phyloP scores from a whole-genome alignment of 2,797 vertebrate species.

The Lacerta viridis region DNA sequence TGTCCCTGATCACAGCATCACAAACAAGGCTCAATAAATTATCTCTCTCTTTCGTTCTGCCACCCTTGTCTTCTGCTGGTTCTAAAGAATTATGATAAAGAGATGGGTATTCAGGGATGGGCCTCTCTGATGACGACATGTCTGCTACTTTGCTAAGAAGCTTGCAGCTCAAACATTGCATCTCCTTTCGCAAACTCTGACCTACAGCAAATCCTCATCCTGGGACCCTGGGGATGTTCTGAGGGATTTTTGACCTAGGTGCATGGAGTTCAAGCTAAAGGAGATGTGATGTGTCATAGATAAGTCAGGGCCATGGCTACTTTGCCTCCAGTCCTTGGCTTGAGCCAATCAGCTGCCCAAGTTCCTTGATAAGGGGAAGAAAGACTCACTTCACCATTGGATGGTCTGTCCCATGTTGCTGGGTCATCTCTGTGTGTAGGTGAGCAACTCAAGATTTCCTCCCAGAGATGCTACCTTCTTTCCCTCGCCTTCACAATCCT shows the following conservation, averaged over 20 bases:
- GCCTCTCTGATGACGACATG: background rate
- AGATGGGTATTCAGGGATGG: background rate
- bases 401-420: background rate
- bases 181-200: background rate
- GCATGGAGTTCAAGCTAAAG: background rate
- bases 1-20: fast-evolving
- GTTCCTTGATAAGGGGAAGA: background rate
- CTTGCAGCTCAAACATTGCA: background rate
- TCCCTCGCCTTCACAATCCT: background rate
- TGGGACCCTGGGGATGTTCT: background rate
- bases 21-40: slow-evolving; percentile 62
- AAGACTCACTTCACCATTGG: background rate
- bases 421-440: background rate
- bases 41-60: background rate
- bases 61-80: background rate
- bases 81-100: background rate
- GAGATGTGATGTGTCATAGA: background rate
- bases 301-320: background rate
- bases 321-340: background rate
- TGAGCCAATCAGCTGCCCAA: background rate
- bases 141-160: background rate
- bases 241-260: background rate
- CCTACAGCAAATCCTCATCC: background rate
- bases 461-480: background rate
- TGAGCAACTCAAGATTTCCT: background rate